phyloP scores from a whole-genome alignment of 2,888 invertebrate genomes.

The Chesias legatella region DNA sequence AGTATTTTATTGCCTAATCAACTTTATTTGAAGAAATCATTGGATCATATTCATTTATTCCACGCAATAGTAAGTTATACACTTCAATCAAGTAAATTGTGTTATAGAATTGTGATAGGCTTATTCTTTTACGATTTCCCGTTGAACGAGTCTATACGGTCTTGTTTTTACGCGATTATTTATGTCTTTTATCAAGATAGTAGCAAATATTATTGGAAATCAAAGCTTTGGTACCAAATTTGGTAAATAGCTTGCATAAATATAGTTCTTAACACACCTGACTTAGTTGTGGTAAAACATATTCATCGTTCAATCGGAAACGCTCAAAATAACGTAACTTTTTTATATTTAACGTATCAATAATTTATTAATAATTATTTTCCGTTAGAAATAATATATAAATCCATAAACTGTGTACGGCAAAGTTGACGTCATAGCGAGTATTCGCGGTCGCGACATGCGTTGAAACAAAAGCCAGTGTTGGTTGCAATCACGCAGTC shows the following conservation, averaged over 20 bases:
- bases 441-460: slow-evolving; percentile 56
- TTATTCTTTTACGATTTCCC: slow-evolving; percentile 25
- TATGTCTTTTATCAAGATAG: too few species aligned
- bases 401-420: slow-evolving; percentile 35
- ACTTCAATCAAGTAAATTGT: slow-evolving; percentile 27
- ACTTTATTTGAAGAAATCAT: slow-evolving; percentile 42
- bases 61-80: slow-evolving; percentile 22
- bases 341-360: too few species aligned
- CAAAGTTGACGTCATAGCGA: slow-evolving; percentile 63
- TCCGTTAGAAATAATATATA: too few species aligned
- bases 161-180: slow-evolving; percentile 30
- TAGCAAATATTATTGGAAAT: too few species aligned
- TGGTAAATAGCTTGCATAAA: too few species aligned
- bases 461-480: slow-evolving; percentile 69
- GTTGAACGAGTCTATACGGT: slow-evolving; percentile 32
- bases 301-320: too few species aligned
- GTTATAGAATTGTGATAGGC: slow-evolving; percentile 17
- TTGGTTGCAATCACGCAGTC: slow-evolving; percentile 68
- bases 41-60: slow-evolving; percentile 31
- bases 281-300: too few species aligned
- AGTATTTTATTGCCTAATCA: slow-evolving; percentile 41
- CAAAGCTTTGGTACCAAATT: too few species aligned
- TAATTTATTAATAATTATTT: too few species aligned
- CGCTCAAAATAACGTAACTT: too few species aligned
- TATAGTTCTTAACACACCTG: too few species aligned